Conservation (phyloP, 2,888 invertebrate genomes). For the Melitaea athalia region DNA sequence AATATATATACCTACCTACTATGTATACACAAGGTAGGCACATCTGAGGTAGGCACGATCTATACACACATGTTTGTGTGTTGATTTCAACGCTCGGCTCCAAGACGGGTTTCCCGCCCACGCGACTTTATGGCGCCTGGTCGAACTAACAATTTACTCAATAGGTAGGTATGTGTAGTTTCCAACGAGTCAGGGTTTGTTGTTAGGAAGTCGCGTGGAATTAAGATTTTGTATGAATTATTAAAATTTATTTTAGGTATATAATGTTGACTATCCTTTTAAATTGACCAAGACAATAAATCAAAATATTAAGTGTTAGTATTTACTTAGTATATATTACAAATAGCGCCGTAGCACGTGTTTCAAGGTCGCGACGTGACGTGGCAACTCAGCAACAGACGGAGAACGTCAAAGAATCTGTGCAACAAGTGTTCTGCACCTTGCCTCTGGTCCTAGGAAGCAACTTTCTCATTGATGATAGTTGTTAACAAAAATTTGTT, state of each 20-base stretch:
- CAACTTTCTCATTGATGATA: neutral
- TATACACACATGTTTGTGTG: constrained; percentile 48
- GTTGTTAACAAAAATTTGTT: neutral
- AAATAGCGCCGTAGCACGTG: constrained; percentile 51
- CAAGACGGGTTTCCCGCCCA: constrained; percentile 80
- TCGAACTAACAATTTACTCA: constrained; percentile 63
- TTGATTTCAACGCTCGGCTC: constrained; percentile 59
- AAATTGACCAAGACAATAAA: neutral
- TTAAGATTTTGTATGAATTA: constrained; percentile 27
- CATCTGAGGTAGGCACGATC: constrained; percentile 24
- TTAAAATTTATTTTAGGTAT: neutral
- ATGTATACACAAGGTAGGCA: no score
- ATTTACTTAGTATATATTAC: constrained; percentile 14
- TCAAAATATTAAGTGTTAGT: constrained; percentile 1
- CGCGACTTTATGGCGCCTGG: constrained; percentile 78
- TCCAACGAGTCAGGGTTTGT: constrained; percentile 46
- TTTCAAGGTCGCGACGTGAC: constrained; percentile 65
- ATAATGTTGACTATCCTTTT: neutral
- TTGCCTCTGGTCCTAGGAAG: constrained; percentile 56
- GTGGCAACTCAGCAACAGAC: constrained; percentile 68
- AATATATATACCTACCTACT: constrained; percentile 24
- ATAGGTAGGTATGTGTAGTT: constrained; percentile 49
- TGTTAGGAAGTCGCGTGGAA: constrained; percentile 33
- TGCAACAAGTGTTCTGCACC: constrained; percentile 73
- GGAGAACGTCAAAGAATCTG: constrained; percentile 72